Base-by-base conservation (phyloP, 1,140 invertebrate genomes). In the Diabrotica virgifera region DNA sequence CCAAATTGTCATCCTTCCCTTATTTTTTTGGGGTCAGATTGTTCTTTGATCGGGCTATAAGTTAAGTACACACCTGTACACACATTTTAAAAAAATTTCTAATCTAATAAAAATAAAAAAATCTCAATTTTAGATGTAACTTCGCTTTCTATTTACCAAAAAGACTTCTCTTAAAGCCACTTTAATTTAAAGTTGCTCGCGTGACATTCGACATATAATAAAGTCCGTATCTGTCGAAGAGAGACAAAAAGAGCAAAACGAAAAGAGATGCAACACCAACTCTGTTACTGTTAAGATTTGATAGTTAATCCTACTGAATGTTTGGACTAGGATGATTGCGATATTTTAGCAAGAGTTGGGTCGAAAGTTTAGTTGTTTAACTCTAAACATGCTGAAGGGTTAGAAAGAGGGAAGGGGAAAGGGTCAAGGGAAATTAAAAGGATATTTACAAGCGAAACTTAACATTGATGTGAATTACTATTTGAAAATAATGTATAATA, bases 291-390 rank as follows among this genome's bases (percentile, higher is more conserved):
- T 67, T 70, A 70, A 70, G 69, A 66, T 66, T 65, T 66, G 63
- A 71, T 65, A 68, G 69, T 71, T 71, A 71, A 71, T 71, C 69
- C 69, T 53, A 37, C 56, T 52, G 35, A 63, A 63, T 62, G 60
- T 62, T 62, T 55, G 60, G 60, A 54, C 60, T 54, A 62, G 51
- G 54, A 62, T 62, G 60, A 62, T 62, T 62, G 60, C 60, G 60
- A 62, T 62, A 62, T 62, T 62, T 62, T 54, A 55, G 51, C 52
- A 38, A 55, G 36, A 62, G 60, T 55, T 61, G 6, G 52, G 46
- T 51, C 13, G 59, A 52, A 60, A 60, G 40, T 60, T 60, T 50
- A 11, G 60, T 62, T 62, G 51, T 62, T 53, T 40, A 35, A 52
- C 14, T 53, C 37, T 46, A 51, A 24, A 46, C 7, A 58, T 6